Percentiles rank a stretch among this genome's conserved stretches.
phyloP scores from a whole-genome alignment of 2,797 vertebrate species.

The Centroberyx gerrardi region DNA sequence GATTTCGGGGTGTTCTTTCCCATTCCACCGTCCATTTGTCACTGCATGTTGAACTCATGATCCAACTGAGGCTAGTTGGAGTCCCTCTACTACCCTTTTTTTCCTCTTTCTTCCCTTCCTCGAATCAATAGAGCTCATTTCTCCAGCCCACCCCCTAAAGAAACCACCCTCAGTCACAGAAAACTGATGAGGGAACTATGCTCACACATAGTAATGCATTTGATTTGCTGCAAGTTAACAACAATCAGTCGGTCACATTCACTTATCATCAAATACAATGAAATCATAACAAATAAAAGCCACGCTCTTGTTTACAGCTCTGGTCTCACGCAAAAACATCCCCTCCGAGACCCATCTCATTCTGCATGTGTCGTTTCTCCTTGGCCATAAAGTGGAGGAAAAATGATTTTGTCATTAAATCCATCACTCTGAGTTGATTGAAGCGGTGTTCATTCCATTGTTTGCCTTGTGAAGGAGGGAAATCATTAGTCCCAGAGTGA shows the following conservation, averaged over 20 bases:
- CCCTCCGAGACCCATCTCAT: slow-evolving; percentile 62
- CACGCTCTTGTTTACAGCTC: slow-evolving; percentile 68
- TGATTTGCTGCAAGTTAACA: slow-evolving; percentile 73
- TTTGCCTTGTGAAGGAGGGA: slow-evolving; percentile 75
- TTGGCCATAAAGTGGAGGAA: slow-evolving; percentile 64
- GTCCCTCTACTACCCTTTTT: slow-evolving; percentile 59
- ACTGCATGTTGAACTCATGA: slow-evolving; percentile 72
- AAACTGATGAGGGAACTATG: slow-evolving; percentile 59
- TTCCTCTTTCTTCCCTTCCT: slow-evolving; percentile 31
- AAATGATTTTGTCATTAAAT: slow-evolving; percentile 84
- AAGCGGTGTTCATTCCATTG: slow-evolving; percentile 79
- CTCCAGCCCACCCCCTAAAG: slow-evolving; percentile 52
- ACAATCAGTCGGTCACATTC: slow-evolving; percentile 69
- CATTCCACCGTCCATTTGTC: slow-evolving; percentile 73
- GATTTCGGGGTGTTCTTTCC: slow-evolving; percentile 76
- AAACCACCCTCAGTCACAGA: slow-evolving; percentile 37
- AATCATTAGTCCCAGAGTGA: slow-evolving; percentile 76
- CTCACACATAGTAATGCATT: slow-evolving; percentile 66
- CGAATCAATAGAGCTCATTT: slow-evolving; percentile 79
- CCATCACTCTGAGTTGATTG: slow-evolving; percentile 78
- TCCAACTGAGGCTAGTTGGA: slow-evolving; percentile 70
- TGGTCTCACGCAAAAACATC: slow-evolving; percentile 26
- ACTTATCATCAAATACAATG: slow-evolving; percentile 71
- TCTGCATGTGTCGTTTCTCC: slow-evolving; percentile 64
- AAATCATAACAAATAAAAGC: slow-evolving; percentile 65